These are phyloP conservation scores for Girardinichthys multiradiatus DNA, from an alignment of 2,113 vertebrate genomes.

Conservation along the genomic window DNA sequence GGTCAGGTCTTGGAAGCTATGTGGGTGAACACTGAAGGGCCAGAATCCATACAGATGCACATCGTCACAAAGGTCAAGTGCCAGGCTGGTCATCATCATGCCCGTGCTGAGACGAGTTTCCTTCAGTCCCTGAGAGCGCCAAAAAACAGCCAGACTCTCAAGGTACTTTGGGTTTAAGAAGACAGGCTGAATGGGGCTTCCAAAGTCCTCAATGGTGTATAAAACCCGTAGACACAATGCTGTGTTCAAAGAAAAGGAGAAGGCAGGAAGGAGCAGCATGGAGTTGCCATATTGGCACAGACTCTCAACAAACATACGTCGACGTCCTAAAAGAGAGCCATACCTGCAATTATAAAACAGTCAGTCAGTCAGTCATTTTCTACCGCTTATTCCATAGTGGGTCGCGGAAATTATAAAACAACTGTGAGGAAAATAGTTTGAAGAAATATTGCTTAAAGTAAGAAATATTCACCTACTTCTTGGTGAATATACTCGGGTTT, in stretches of 20 bases:
- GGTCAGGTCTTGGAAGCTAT: conserved; percentile 78
- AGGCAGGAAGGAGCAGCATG: conserved; percentile 89
- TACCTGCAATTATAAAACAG: conserved; percentile 78
- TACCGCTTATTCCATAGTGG: no score
- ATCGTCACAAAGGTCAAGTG: conserved; percentile 87
- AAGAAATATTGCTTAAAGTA: background rate
- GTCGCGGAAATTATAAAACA: background rate
- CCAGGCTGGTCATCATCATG: conserved; percentile 89
- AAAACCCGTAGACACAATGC: conserved; percentile 85
- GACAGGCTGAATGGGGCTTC: conserved; percentile 77
- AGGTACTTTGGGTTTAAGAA: conserved; percentile 92
- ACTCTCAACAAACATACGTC: conserved; percentile 84
- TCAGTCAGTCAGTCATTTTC: no score
- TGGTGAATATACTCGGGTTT: conserved; percentile 90
- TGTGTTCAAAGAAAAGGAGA: conserved; percentile 88
- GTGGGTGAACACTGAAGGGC: conserved; percentile 86
- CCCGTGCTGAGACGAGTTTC: conserved; percentile 87
- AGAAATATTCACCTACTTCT: conserved; percentile 83
- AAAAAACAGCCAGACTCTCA: conserved; percentile 84
- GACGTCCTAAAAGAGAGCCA: conserved; percentile 81
- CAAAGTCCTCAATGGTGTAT: conserved; percentile 85
- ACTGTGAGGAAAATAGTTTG: background rate
- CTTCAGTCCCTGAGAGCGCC: conserved; percentile 86
- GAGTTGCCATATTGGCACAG: conserved; percentile 82
- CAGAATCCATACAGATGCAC: conserved; percentile 95